Conservation (phyloP, 1,140 invertebrate species). For the Diabrotica undecimpunctata region DNA sequence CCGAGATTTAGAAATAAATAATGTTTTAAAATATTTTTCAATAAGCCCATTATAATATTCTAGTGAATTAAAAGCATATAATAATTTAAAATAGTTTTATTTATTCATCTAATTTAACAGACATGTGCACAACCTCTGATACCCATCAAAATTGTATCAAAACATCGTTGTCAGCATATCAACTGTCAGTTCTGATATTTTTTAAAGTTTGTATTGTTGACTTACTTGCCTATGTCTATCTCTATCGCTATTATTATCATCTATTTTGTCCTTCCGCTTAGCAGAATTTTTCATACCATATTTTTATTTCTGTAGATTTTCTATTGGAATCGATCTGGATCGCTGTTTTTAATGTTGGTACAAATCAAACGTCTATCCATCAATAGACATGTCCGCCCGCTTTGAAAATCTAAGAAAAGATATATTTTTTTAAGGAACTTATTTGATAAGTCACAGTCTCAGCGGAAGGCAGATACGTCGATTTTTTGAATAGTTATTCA, state of each 20-base stretch:
- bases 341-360: conserved; percentile 14
- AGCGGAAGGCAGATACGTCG: conserved; percentile 3
- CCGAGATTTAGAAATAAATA: too few relatives aligned
- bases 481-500: conserved; percentile 22
- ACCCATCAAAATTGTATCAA: conserved; percentile 19
- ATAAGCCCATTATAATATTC: too few relatives aligned
- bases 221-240: conserved; percentile 12
- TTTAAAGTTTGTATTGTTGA: conserved; percentile 13
- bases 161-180: conserved; percentile 18
- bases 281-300: not conserved
- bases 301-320: not conserved
- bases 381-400: conserved; percentile 18
- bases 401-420: conserved; percentile 1
- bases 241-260: conserved; percentile 8
- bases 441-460: not conserved
- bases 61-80: not conserved
- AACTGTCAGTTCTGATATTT: conserved; percentile 21
- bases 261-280: conserved; percentile 21
- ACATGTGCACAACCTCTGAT: not conserved
- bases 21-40: too few relatives aligned
- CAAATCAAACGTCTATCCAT: conserved; percentile 15
- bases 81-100: conserved; percentile 3
- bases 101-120: conserved; percentile 7
- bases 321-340: not conserved
- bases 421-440: not conserved